Evolutionary conservation across 2,797 vertebrate species (phyloP).

Genomic region (Paratrypauchen microcephalus): DNA sequence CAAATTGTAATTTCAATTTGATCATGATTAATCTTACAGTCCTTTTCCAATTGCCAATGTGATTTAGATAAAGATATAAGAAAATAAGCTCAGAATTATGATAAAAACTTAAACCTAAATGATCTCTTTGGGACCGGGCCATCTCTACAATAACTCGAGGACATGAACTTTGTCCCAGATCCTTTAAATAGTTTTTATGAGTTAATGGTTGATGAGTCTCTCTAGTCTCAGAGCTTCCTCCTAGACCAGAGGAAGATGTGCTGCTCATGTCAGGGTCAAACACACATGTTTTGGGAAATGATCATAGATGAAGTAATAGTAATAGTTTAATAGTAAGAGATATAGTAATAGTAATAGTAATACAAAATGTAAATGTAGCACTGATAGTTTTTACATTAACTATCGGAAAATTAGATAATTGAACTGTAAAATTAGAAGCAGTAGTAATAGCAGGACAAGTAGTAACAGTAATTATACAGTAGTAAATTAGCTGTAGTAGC

Average conservation of each 20-base stretch:
- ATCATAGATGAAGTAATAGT: background rate
- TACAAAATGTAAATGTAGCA: background rate
- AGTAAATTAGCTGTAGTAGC: too few species aligned
- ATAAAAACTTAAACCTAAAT: conserved; percentile 8
- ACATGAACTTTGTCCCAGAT: conserved; percentile 91
- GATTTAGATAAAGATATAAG: background rate
- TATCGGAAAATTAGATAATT: too few species aligned
- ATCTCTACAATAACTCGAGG: conserved; percentile 87
- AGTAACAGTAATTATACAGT: too few species aligned
- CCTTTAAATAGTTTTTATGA: conserved; percentile 91
- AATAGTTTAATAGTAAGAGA: background rate
- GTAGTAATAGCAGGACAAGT: too few species aligned
- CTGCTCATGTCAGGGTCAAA: conserved; percentile 66
- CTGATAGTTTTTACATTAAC: too few species aligned
- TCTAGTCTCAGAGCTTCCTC: conserved; percentile 88
- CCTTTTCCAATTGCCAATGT: too few species aligned
- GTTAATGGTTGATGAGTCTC: conserved; percentile 88
- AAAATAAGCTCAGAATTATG: background rate
- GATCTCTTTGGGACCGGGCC: conserved; percentile 84
- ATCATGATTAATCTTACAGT: too few species aligned
- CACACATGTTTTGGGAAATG: background rate
- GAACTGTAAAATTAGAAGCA: too few species aligned
- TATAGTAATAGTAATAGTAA: background rate
- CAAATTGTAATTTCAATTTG: too few species aligned
- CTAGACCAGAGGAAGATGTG: conserved; percentile 84